These are phyloP conservation scores for Calosoma granatense DNA, from an alignment of 1,140 invertebrate genomes.

Conservation along the genomic window DNA sequence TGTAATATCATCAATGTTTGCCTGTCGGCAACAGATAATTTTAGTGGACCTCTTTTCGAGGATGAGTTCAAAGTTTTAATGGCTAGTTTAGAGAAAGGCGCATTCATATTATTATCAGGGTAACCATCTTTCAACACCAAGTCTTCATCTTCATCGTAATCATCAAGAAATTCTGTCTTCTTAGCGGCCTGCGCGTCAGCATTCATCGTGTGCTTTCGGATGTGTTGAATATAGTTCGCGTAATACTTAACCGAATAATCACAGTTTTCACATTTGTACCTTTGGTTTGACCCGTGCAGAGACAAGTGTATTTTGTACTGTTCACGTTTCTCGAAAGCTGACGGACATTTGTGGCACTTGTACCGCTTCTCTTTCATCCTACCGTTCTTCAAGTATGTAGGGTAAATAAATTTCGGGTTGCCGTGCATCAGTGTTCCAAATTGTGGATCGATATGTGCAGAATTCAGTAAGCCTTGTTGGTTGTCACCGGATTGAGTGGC, in stretches of 20 bases:
- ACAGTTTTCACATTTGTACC: slow-evolving; percentile 73
- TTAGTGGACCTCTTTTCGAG: slow-evolving; percentile 36
- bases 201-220: slow-evolving; percentile 63
- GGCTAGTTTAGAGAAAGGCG: slow-evolving; percentile 37
- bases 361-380: slow-evolving; percentile 65
- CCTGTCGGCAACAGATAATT: slow-evolving; percentile 42
- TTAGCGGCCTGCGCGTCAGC: slow-evolving; percentile 53
- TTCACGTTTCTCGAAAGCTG: slow-evolving; percentile 75
- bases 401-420: slow-evolving; percentile 67
- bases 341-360: slow-evolving; percentile 79
- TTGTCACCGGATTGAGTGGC: slow-evolving; percentile 7
- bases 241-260: slow-evolving; percentile 84
- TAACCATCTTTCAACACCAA: slow-evolving; percentile 29
- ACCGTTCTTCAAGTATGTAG: slow-evolving; percentile 63
- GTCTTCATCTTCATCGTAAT: slow-evolving; percentile 32
- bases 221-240: slow-evolving; percentile 70
- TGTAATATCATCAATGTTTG: slow-evolving; percentile 36
- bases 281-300: slow-evolving; percentile 72
- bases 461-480: slow-evolving; percentile 6
- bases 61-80: slow-evolving; percentile 38
- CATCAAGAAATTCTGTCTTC: slow-evolving; percentile 35
- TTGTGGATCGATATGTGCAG: slow-evolving; percentile 47
- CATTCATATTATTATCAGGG: slow-evolving; percentile 9
- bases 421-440: slow-evolving; percentile 54
- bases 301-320: slow-evolving; percentile 76